Evolutionary conservation across 2,888 invertebrate genomes (phyloP).

Genomic region (Galerucella nymphaeae): DNA sequence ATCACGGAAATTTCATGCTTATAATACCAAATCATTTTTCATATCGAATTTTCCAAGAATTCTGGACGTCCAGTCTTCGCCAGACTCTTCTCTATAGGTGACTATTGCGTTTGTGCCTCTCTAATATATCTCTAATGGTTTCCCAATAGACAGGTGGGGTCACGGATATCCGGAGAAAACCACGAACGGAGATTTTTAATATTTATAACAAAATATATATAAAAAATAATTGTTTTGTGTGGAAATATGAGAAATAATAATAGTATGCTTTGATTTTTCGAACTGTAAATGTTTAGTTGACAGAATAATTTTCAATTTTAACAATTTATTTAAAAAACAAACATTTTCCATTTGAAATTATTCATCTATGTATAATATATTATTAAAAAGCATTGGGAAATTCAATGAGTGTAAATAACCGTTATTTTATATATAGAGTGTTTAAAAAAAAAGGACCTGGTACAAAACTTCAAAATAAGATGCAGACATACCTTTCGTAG

Average conservation of each 20-base stretch:
- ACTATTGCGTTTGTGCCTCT: constrained; percentile 50
- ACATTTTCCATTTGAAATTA: background rate
- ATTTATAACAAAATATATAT: no score
- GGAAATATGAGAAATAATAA: constrained; percentile 1
- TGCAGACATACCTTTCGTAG: no score
- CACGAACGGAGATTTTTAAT: no score
- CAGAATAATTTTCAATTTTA: background rate
- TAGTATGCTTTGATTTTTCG: constrained; percentile 9
- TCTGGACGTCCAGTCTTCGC: constrained; percentile 17
- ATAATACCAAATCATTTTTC: constrained; percentile 16
- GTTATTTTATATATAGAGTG: background rate
- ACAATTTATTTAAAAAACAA: background rate
- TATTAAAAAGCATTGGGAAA: background rate
- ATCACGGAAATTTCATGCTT: background rate
- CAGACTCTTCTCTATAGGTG: constrained; percentile 19
- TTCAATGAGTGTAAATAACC: background rate
- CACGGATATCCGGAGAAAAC: constrained; percentile 35
- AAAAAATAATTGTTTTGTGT: background rate
- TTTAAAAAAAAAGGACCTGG: no score
- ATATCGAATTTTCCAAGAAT: constrained; percentile 7
- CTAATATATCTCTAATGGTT: constrained; percentile 55
- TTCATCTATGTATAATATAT: background rate
- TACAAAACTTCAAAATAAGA: no score
- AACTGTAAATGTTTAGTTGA: constrained; percentile 4
- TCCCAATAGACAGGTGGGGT: constrained; percentile 53